Evolutionary conservation across 2,888 invertebrate genomes (phyloP), one percentile per base, ranked within the genome.

Genomic region (Oligia latruncula): DNA sequence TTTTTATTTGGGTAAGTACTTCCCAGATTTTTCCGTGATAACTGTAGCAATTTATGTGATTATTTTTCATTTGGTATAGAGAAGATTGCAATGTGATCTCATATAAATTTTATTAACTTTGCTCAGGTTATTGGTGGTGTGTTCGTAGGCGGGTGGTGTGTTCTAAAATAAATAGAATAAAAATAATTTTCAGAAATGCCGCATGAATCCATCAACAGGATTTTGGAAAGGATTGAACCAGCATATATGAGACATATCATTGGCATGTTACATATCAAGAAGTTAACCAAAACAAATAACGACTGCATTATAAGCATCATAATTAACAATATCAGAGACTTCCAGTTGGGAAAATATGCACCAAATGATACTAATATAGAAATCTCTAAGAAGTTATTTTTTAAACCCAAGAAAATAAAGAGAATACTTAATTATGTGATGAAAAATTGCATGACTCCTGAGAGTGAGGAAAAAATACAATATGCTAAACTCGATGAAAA

Each of bases 201-300:
- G 17, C 90, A 91, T 46, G 87, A 92, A 40, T 93, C 95, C 2
- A 88, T 95, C 62, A 85, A 92, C 62, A 94, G 89, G 70, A 92
- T 96, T 87, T 82, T 96, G 65, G 93, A 95, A 87, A 92, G 87
- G 78, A 94, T 96, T 78, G 92, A 96, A 88, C 96, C 96, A 77
- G 87, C 92, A 65, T 95, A 91, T 83, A 95, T 96, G 95, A 93
- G 90, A 85, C 90, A 94, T 75, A 84, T 94, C 4, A 87, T 97
- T 67, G 95, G 95, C 49, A 84, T 89, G 62, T 60, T 91, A 60
- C 93, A 94, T 82, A 64, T 94, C 29, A 90, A 94, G 78, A 89
- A 87, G n/a, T 71, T 95, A 73, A 87, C 95, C 0, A 74, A 84
- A 17, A 91, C 91, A 60, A 77, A 92, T 55, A 93, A 95, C 82